phyloP scores from a whole-genome alignment of 2,888 invertebrate species.

The Drosophila nr. perissopoda region DNA sequence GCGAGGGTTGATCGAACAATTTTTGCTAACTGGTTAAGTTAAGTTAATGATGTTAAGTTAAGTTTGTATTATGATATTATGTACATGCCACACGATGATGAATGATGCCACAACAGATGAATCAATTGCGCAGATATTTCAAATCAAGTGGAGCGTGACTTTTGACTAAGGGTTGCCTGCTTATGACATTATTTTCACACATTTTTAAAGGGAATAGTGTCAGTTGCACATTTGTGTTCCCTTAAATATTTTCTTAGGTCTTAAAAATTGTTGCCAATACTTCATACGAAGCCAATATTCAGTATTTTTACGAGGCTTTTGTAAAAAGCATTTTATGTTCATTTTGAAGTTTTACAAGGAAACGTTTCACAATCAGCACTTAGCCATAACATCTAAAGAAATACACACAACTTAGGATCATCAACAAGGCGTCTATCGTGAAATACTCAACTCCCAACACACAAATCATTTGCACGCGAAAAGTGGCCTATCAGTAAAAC shows the following conservation, averaged over 20 bases:
- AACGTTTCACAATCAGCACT: slow-evolving; percentile 5
- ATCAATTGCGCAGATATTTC: slow-evolving; percentile 35
- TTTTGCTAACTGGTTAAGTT: not conserved
- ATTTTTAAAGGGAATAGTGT: too few species aligned
- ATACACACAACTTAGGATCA: slow-evolving; percentile 9
- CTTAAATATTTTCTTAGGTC: not conserved
- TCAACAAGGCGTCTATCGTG: slow-evolving; percentile 5
- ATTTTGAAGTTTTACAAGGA: not conserved
- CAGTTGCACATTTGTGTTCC: not conserved
- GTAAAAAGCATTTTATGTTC: not conserved
- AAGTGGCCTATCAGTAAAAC: slow-evolving; percentile 1
- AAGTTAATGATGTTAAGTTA: not conserved
- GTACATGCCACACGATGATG: slow-evolving; percentile 27
- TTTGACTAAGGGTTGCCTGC: not conserved
- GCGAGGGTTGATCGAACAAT: slow-evolving; percentile 64
- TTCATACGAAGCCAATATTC: not conserved
- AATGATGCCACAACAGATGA: slow-evolving; percentile 39
- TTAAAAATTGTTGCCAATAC: not conserved
- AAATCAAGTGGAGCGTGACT: not conserved
- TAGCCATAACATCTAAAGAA: not conserved
- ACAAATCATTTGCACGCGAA: slow-evolving; percentile 33
- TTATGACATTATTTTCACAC: not conserved
- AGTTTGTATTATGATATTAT: slow-evolving; percentile 32
- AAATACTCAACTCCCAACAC: slow-evolving; percentile 14
- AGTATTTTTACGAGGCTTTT: not conserved